Conservation (phyloP, 2,888 invertebrate genomes). For the Eupithecia abbreviata region DNA sequence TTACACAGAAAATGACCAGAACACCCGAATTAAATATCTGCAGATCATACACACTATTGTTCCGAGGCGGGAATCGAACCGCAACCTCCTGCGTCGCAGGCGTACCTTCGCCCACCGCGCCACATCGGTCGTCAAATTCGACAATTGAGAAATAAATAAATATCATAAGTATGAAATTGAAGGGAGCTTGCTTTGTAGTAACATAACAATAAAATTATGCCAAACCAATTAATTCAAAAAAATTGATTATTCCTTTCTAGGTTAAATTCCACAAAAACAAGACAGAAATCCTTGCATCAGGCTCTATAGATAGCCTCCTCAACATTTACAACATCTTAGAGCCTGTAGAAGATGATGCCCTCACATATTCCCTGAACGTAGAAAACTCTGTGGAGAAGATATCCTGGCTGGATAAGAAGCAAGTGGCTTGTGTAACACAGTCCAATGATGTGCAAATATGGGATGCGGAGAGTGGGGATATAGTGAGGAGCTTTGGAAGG, state of each 20-base stretch:
- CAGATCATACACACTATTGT: too few relatives aligned
- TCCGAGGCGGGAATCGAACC: too few relatives aligned
- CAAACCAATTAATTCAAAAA: background rate
- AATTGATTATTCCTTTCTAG: constrained; percentile 54
- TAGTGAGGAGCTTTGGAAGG: constrained; percentile 83
- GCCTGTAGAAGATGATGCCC: constrained; percentile 90
- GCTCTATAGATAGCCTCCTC: constrained; percentile 92
- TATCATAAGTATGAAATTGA: background rate
- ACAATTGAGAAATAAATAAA: background rate
- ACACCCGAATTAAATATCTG: too few relatives aligned
- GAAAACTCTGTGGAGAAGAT: constrained; percentile 89
- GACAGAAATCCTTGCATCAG: constrained; percentile 87
- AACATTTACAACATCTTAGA: constrained; percentile 92
- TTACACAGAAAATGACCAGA: too few relatives aligned
- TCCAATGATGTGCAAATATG: constrained; percentile 88
- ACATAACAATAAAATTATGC: background rate
- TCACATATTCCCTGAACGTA: constrained; percentile 89
- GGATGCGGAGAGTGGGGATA: constrained; percentile 85
- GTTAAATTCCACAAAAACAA: constrained; percentile 89
- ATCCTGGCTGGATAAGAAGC: constrained; percentile 79
- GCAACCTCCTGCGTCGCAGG: too few relatives aligned
- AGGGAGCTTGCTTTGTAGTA: background rate
- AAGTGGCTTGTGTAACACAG: constrained; percentile 87
- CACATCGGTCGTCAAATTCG: too few relatives aligned
- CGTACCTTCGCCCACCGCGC: too few relatives aligned